Evolutionary conservation across 2,797 vertebrate genomes (phyloP), one percentile per base, ranked within the genome.

Genomic region (Trachurus trachurus): DNA sequence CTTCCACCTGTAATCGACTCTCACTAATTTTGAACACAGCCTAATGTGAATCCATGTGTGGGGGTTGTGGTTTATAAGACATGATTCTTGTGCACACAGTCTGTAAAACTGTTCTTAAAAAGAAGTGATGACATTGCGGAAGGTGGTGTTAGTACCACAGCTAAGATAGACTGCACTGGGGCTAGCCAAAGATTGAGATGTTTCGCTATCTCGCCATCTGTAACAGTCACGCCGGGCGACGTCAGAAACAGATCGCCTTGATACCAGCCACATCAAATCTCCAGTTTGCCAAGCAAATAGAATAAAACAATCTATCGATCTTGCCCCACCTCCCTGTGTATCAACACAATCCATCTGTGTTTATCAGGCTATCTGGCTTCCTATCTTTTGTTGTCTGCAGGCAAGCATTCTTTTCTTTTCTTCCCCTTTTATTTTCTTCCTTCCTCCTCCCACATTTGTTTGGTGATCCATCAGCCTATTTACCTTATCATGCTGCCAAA

Each of bases 401-500:
- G 88, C 89, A 42, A 75, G 65, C 84, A 47, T 81, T 89, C 84
- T 88, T 88, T 82, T 82, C 77, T 85, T 87, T 80, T 83, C 82
- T 80, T 83, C 74, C 82, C 83, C 84, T 86, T 90, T 87, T 83
- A 58, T 91, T 89, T 88, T 89, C 87, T 81, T 86, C 87, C 78
- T 90, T 91, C 92, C 94, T 91, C 93, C 92, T 92, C 88, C 89
- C 91, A 86, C 92, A 90, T 95, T 94, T 95, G 92, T 94, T 94
- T 94, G 92, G 93, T 92, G 93, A 95, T 96, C 94, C 94, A 95
- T 96, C 95, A 96, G 95, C 90, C 94, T 93, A 94, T 96, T 95
- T 95, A 94, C 94, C 94, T 95, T 95, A 95, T 96, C 95, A 94
- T 92, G 89, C 93, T 94, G 94, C 94, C 95, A 95, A 95, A 95